phyloP scores from a whole-genome alignment of 2,888 invertebrate species.

The Isotomurus palustris region DNA sequence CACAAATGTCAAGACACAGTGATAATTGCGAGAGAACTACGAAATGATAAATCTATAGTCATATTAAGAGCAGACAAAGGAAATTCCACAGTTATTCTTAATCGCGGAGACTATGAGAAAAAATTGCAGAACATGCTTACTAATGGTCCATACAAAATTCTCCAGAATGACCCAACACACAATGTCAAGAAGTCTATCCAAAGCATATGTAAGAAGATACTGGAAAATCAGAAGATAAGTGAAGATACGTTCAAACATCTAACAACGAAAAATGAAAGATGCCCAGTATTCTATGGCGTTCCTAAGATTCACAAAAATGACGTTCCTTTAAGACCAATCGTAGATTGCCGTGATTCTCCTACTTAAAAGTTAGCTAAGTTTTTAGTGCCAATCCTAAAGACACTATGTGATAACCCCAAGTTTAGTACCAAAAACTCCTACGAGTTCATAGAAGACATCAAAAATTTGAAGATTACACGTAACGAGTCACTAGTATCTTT shows the following conservation, averaged over 20 bases:
- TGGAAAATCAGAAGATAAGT: background rate
- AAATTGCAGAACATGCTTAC: background rate
- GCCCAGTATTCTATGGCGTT: constrained; percentile 1
- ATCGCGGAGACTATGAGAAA: background rate
- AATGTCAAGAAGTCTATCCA: background rate
- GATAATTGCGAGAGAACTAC: background rate
- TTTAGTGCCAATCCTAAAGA: background rate
- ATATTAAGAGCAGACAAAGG: constrained; percentile 4
- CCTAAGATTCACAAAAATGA: constrained; percentile 11
- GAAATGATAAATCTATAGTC: constrained; percentile 1
- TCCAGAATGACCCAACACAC: background rate
- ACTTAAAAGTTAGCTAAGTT: background rate
- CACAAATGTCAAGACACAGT: background rate
- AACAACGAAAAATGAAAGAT: background rate
- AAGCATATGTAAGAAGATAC: background rate
- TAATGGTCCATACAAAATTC: background rate
- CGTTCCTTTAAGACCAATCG: constrained; percentile 6
- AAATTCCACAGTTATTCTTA: constrained; percentile 1
- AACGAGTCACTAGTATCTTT: background rate
- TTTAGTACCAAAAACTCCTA: background rate
- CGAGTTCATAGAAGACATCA: background rate
- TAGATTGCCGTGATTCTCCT: constrained; percentile 3
- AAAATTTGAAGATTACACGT: background rate
- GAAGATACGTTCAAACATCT: background rate
- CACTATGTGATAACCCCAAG: background rate